Evolutionary conservation across 2,797 vertebrate species (phyloP).

Genomic region (Takifugu rubripes): DNA sequence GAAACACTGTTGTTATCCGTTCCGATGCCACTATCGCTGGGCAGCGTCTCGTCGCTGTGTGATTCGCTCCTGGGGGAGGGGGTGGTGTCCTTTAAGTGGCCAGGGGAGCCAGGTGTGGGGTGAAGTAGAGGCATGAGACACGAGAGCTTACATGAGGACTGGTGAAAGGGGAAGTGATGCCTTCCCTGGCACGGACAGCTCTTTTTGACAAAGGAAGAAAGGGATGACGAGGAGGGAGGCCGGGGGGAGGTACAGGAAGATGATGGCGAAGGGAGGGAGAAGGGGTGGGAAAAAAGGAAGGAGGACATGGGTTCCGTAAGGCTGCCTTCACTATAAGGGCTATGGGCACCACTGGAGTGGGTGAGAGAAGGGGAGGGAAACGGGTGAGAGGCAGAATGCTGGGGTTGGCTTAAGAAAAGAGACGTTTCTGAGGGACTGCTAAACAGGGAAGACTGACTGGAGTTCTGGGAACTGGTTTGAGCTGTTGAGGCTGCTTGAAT

Average conservation of each 20-base stretch:
- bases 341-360: slow-evolving; percentile 87
- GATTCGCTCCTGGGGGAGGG: slow-evolving; percentile 90
- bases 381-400: slow-evolving; percentile 72
- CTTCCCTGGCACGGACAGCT: slow-evolving; percentile 85
- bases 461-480: slow-evolving; percentile 43
- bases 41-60: slow-evolving; percentile 89
- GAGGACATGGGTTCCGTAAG: slow-evolving; percentile 84
- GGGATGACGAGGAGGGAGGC: slow-evolving; percentile 67
- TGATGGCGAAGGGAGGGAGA: slow-evolving; percentile 71
- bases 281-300: slow-evolving; percentile 66
- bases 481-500: slow-evolving; percentile 44
- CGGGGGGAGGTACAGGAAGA: slow-evolving; percentile 73
- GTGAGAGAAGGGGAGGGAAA: slow-evolving; percentile 86
- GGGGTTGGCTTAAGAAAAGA: slow-evolving; percentile 71
- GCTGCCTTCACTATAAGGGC: slow-evolving; percentile 88
- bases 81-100: slow-evolving; percentile 88
- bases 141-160: slow-evolving; percentile 74
- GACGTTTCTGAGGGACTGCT: slow-evolving; percentile 59
- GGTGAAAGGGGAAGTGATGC: slow-evolving; percentile 76
- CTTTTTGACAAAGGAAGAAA: slow-evolving; percentile 87
- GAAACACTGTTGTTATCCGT: slow-evolving; percentile 92
- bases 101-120: slow-evolving; percentile 82
- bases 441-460: slow-evolving; percentile 53
- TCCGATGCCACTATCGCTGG: slow-evolving; percentile 91
- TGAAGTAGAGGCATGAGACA: slow-evolving; percentile 54